Conservation (phyloP, 64 coral and sea anemone species). For the Hydrozoanthus tunicans region DNA sequence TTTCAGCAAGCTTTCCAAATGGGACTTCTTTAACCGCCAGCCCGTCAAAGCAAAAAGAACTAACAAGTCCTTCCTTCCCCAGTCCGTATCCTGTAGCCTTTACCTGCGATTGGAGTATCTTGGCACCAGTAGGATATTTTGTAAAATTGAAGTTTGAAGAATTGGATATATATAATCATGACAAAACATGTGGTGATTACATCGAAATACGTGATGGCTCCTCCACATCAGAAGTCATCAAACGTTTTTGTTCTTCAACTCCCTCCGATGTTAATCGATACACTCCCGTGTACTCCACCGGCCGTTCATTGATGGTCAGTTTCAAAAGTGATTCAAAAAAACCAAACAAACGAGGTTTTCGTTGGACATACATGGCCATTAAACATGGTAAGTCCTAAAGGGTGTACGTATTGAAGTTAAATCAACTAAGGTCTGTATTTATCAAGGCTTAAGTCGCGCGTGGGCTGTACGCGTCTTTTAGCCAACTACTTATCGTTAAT, state of each 20-base stretch:
- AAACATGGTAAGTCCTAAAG: background rate
- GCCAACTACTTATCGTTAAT: too few species aligned
- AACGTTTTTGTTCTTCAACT: slow-evolving; percentile 13
- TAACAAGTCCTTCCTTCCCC: slow-evolving; percentile 1
- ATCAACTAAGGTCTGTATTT: background rate
- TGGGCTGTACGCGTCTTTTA: too few species aligned
- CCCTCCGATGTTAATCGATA: background rate
- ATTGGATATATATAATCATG: background rate
- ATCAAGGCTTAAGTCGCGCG: too few species aligned
- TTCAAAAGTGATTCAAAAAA: background rate
- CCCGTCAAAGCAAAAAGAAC: background rate
- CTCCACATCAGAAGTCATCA: slow-evolving; percentile 9
- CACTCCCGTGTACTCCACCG: background rate
- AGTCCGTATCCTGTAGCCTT: background rate
- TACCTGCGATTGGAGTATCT: background rate
- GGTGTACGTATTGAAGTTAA: background rate
- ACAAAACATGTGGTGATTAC: background rate
- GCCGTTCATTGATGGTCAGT: background rate
- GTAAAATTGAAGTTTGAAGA: background rate
- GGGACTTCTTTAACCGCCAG: slow-evolving; percentile 4
- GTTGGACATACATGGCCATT: background rate
- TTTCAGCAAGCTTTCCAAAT: slow-evolving; percentile 26
- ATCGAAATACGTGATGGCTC: background rate
- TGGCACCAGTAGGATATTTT: slow-evolving; percentile 8
- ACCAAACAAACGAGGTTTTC: background rate